phyloP scores from a whole-genome alignment of 2,797 vertebrate genomes.

The Fundulus diaphanus region DNA sequence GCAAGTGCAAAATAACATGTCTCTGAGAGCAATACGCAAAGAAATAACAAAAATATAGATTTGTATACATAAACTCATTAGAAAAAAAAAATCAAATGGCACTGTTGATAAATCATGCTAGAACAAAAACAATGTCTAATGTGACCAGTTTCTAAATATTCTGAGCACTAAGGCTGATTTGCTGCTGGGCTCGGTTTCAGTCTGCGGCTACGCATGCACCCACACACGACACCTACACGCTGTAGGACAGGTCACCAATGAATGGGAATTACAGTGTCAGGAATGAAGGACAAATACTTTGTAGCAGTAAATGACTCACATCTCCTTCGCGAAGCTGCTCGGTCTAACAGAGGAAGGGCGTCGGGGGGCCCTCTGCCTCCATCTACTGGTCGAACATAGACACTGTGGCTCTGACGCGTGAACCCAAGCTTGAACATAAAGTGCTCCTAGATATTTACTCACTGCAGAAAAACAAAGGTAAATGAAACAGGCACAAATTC shows the following conservation, averaged over 20 bases:
- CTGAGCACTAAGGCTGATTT: slow-evolving; percentile 58
- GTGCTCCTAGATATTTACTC: slow-evolving; percentile 31
- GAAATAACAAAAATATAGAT: slow-evolving; percentile 45
- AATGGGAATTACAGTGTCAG: slow-evolving; percentile 23
- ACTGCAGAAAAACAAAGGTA: slow-evolving; percentile 5
- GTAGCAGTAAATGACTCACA: not conserved
- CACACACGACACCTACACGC: slow-evolving; percentile 30
- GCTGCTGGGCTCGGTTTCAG: slow-evolving; percentile 29
- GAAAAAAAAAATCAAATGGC: slow-evolving; percentile 60
- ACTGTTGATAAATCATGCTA: slow-evolving; percentile 62
- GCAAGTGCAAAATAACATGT: slow-evolving; percentile 73
- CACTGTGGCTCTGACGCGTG: slow-evolving; percentile 17
- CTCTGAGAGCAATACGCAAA: slow-evolving; percentile 69
- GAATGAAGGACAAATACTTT: slow-evolving; percentile 5
- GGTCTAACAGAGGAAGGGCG: slow-evolving; percentile 13
- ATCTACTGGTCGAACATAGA: slow-evolving; percentile 66
- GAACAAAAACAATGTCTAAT: slow-evolving; percentile 35
- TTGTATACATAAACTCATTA: slow-evolving; percentile 35
- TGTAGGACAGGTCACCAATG: slow-evolving; percentile 17
- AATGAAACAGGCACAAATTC: slow-evolving; percentile 50
- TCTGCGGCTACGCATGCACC: slow-evolving; percentile 24
- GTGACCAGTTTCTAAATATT: slow-evolving; percentile 20
- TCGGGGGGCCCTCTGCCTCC: slow-evolving; percentile 45
- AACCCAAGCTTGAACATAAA: slow-evolving; percentile 13
- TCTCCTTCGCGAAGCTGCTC: slow-evolving; percentile 27